These are phyloP conservation scores for Halichondria panicea DNA, from an alignment of 37 sponge, comb jelly and placozoan genomes.

Conservation along the genomic window DNA sequence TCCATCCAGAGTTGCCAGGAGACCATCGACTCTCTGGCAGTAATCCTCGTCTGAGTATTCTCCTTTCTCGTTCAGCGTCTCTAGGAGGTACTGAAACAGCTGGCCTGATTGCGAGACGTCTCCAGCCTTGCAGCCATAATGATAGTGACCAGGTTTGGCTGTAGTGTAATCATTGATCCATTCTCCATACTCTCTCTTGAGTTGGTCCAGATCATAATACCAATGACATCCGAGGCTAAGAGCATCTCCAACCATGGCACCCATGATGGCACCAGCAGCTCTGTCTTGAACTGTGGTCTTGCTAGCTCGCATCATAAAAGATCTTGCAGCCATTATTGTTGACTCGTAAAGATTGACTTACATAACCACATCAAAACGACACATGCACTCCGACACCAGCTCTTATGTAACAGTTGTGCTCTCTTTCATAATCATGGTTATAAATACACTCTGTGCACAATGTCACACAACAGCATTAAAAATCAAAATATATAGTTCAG, in stretches of 20 bases:
- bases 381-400: too few species aligned
- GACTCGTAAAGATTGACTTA: too few species aligned
- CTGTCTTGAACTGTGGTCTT: too few species aligned
- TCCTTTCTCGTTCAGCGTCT: conserved; percentile 1
- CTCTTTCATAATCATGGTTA: too few species aligned
- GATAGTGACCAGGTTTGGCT: conserved; percentile 1
- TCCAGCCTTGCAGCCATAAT: conserved; percentile 6
- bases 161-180: conserved; percentile 6
- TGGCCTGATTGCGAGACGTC: not conserved
- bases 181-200: not conserved
- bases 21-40: not conserved
- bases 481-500: too few species aligned
- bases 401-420: too few species aligned
- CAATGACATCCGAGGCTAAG: conserved; percentile 1
- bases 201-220: conserved; percentile 2
- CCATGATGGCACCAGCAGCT: conserved; percentile 11
- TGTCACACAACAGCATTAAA: too few species aligned
- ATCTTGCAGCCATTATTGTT: too few species aligned
- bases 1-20: conserved; percentile 11
- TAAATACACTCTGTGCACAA: too few species aligned
- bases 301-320: too few species aligned
- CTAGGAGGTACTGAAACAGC: not conserved
- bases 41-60: not conserved
- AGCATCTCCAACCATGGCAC: conserved; percentile 6
- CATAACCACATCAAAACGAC: too few species aligned